phyloP scores from a whole-genome alignment of 2,113 vertebrate species.

The Pseudorhombus dupliciocellatus region DNA sequence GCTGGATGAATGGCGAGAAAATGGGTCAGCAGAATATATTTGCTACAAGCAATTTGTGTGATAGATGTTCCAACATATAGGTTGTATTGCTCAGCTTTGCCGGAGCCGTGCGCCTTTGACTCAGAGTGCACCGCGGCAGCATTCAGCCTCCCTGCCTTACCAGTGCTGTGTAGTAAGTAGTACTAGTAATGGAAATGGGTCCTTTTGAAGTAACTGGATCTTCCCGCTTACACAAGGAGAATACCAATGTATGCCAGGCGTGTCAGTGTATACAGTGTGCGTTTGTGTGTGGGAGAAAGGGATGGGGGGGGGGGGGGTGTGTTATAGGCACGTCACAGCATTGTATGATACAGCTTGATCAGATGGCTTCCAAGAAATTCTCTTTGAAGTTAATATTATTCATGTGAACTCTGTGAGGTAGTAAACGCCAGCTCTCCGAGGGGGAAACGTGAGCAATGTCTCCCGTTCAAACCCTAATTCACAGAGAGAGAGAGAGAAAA shows the following conservation, averaged over 20 bases:
- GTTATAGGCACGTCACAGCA: conserved; percentile 62
- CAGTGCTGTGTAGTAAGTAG: conserved; percentile 41
- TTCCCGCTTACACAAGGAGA: conserved; percentile 54
- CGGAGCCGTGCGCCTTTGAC: conserved; percentile 23
- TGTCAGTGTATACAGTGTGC: conserved; percentile 33
- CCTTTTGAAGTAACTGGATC: conserved; percentile 70
- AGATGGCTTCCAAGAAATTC: conserved; percentile 73
- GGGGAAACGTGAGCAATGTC: conserved; percentile 63
- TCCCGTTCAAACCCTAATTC: conserved; percentile 60
- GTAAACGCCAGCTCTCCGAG: conserved; percentile 54
- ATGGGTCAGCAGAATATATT: conserved; percentile 66
- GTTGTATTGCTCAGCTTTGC: conserved; percentile 31
- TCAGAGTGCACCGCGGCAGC: conserved; percentile 35
- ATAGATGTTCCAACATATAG: conserved; percentile 33
- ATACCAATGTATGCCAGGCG: conserved; percentile 66
- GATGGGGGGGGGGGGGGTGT: conserved; percentile 32
- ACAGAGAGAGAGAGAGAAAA: conserved; percentile 2
- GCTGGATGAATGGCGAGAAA: conserved; percentile 58
- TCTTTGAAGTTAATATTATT: conserved; percentile 78
- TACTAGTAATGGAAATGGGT: conserved; percentile 62
- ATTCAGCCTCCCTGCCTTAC: conserved; percentile 47
- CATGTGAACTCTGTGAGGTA: conserved; percentile 70
- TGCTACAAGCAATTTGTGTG: conserved; percentile 43
- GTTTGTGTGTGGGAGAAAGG: conserved; percentile 12
- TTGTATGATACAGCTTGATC: conserved; percentile 75